Percentiles rank a stretch among this genome's conserved stretches.
Evolutionary conservation across 2,888 invertebrate species (phyloP).

Genomic region (Leptarthrus brevirostris): DNA sequence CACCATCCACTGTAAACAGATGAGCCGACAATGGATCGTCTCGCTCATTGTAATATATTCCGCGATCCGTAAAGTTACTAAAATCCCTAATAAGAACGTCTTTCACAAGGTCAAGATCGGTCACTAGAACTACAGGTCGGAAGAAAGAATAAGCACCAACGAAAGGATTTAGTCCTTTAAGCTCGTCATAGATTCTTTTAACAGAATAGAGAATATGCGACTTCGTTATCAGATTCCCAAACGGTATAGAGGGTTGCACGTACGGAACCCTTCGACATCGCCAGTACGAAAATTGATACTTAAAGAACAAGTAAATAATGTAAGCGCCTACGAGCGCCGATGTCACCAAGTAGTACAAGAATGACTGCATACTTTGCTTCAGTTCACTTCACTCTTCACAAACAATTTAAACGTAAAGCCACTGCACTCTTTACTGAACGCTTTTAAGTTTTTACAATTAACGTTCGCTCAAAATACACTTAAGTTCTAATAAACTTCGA

Average conservation of each 20-base stretch:
- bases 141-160: slow-evolving; percentile 62
- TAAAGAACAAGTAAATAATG: not conserved
- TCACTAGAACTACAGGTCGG: slow-evolving; percentile 60
- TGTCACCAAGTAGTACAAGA: not conserved
- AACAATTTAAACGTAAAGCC: too few species aligned
- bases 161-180: slow-evolving; percentile 60
- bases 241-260: slow-evolving; percentile 52
- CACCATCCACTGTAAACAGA: slow-evolving; percentile 65
- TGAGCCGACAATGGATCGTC: slow-evolving; percentile 66
- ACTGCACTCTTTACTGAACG: too few species aligned
- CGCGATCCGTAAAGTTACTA: slow-evolving; percentile 62
- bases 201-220: slow-evolving; percentile 40
- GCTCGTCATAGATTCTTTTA: slow-evolving; percentile 59
- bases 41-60: slow-evolving; percentile 61
- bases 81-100: slow-evolving; percentile 61
- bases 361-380: not conserved
- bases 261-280: slow-evolving; percentile 48
- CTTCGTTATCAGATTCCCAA: slow-evolving; percentile 51
- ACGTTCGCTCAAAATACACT: too few species aligned
- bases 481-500: too few species aligned
- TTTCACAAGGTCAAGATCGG: slow-evolving; percentile 62
- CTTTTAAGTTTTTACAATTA: too few species aligned
- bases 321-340: not conserved
- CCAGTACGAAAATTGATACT: slow-evolving; percentile 51
- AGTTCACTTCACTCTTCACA: too few species aligned